Evolutionary conservation across 1,140 invertebrate species (phyloP).

Genomic region (Phymorhynchus buccinoides): DNA sequence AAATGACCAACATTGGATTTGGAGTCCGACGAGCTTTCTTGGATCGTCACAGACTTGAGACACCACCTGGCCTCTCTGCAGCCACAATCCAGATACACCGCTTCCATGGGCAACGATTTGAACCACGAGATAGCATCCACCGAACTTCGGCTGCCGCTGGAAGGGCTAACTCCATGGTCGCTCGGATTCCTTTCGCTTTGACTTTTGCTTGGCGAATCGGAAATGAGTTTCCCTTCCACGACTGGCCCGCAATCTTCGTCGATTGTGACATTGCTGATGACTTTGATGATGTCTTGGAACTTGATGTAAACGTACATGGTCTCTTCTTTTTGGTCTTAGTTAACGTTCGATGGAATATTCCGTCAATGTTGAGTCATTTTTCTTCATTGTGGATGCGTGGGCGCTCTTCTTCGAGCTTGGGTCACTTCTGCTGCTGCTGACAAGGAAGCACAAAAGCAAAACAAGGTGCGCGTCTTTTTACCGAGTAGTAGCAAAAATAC

Average conservation of each 20-base stretch:
- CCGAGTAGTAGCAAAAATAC: neutral
- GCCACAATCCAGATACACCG: conserved; percentile 22
- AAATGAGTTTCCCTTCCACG: neutral
- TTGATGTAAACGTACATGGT: conserved; percentile 38
- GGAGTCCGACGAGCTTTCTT: neutral
- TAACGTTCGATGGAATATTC: neutral
- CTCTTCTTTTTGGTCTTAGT: neutral
- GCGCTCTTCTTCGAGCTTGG: neutral
- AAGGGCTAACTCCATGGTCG: neutral
- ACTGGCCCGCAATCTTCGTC: conserved; percentile 34
- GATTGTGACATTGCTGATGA: conserved; percentile 28
- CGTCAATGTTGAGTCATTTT: neutral
- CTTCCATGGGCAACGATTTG: conserved; percentile 14
- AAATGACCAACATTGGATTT: neutral
- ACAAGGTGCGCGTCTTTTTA: neutral
- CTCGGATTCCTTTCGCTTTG: too few relatives aligned
- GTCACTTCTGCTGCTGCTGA: neutral
- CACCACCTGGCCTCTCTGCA: conserved; percentile 8
- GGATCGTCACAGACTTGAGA: neutral
- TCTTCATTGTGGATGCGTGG: too few relatives aligned
- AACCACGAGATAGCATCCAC: conserved; percentile 27
- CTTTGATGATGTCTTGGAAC: neutral
- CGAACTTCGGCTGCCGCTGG: neutral
- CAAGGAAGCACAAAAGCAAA: neutral
- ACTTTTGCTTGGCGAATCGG: neutral